Conservation (phyloP, 2,888 invertebrate species). For the Seira musarum region DNA sequence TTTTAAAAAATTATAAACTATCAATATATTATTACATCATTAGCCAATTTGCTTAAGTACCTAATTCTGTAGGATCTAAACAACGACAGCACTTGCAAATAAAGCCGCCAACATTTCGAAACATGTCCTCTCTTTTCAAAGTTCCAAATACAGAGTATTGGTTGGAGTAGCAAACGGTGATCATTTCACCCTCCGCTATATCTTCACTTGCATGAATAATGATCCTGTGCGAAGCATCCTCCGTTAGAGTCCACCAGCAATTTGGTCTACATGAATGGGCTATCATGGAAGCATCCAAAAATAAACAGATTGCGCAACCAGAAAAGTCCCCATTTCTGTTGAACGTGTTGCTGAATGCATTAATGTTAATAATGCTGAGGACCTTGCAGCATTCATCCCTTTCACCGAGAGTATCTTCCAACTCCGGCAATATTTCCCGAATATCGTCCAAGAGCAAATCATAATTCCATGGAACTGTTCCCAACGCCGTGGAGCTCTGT, state of each 20-base stretch:
- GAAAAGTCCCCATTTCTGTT: constrained; percentile 38
- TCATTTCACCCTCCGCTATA: constrained; percentile 76
- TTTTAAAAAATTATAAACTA: no score
- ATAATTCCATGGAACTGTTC: constrained; percentile 40
- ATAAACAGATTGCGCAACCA: constrained; percentile 53
- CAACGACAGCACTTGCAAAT: constrained; percentile 69
- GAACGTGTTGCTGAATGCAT: constrained; percentile 47
- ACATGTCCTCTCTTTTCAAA: constrained; percentile 63
- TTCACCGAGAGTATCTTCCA: constrained; percentile 18
- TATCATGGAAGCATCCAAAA: constrained; percentile 73
- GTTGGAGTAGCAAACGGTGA: constrained; percentile 83
- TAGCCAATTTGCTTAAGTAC: no score
- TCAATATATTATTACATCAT: no score
- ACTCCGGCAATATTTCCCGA: constrained; percentile 31
- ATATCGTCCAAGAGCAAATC: constrained; percentile 42
- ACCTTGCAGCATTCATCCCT: constrained; percentile 37
- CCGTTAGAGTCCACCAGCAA: constrained; percentile 70
- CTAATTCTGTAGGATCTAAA: constrained; percentile 69
- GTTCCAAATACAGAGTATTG: constrained; percentile 65
- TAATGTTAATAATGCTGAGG: constrained; percentile 45
- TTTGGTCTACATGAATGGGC: constrained; percentile 80
- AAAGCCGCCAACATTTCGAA: constrained; percentile 69
- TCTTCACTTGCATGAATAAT: constrained; percentile 78
- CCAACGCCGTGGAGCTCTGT: constrained; percentile 40
- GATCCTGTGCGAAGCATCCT: constrained; percentile 73